Evolutionary conservation across 2,888 invertebrate genomes (phyloP).

Genomic region (Prosopocoilus inquinatus): DNA sequence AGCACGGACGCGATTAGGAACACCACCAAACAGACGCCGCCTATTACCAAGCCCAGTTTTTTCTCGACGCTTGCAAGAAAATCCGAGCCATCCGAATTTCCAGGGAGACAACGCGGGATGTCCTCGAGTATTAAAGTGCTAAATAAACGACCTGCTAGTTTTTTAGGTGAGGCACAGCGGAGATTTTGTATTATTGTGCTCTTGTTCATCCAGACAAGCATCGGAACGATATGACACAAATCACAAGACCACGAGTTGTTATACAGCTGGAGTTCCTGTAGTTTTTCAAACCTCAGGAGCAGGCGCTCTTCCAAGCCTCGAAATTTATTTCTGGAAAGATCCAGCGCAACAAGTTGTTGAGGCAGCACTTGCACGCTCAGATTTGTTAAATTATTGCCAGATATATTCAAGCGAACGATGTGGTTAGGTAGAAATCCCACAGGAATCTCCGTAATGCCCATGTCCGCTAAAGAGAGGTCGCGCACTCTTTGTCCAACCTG

Average conservation of each 20-base stretch:
- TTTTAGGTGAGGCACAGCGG: constrained; percentile 60
- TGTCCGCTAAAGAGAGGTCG: constrained; percentile 59
- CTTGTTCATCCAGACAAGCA: constrained; percentile 56
- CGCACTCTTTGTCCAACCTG: constrained; percentile 59
- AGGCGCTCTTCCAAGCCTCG: constrained; percentile 61
- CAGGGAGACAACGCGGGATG: constrained; percentile 48
- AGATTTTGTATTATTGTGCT: constrained; percentile 56
- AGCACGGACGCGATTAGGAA: constrained; percentile 52
- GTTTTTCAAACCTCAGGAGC: constrained; percentile 58
- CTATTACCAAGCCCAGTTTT: constrained; percentile 54
- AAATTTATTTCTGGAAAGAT: constrained; percentile 72
- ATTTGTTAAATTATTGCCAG: constrained; percentile 65
- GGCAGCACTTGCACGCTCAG: constrained; percentile 60
- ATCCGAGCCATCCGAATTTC: constrained; percentile 50
- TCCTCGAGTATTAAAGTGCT: constrained; percentile 44
- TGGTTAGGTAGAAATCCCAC: constrained; percentile 58
- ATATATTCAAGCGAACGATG: constrained; percentile 64
- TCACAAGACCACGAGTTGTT: constrained; percentile 70
- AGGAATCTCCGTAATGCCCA: constrained; percentile 58
- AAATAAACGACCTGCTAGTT: constrained; percentile 53
- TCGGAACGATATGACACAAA: constrained; percentile 60
- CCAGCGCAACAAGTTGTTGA: constrained; percentile 61
- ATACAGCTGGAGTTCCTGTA: constrained; percentile 56
- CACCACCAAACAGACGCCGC: constrained; percentile 51
- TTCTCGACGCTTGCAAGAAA: constrained; percentile 43